Evolutionary conservation across 2,797 vertebrate genomes (phyloP), one percentile per base, ranked within the genome.

Genomic region (Clarias pachynema): DNA sequence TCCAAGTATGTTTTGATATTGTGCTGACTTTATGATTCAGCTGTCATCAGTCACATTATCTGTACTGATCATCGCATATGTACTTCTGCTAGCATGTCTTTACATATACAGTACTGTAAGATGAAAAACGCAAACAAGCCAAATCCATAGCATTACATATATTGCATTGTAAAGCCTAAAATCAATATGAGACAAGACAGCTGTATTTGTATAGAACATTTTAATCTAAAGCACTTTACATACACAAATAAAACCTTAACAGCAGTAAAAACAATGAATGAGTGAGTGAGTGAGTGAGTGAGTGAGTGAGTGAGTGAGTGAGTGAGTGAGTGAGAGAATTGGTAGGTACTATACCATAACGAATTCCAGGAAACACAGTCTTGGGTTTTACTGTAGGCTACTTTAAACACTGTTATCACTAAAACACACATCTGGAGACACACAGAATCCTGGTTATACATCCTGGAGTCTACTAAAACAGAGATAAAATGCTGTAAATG

Each of bases 391-490:
- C 26, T 40, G 34, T 31, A 49, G 44, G 44, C 44, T 49, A 10
- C 24, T 24, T 6, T 31, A 85, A 80, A 72, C 16, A 85, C 26
- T 34, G 5, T 63, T 82, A 44, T 78, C 80, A 75, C 20, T 20
- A 56, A 59, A 81, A 70, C 65, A 56, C 37, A 63, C 26, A 44
- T 0, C 31, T 44, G 5, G 59, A 22, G 18, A 74, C 8, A 40
- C 14, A 62, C 15, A 77, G 18, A 29, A 34, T 59, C 75, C 62
- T 84, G 12, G 18, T 53, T 37, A 15, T 75, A 53, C 56, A 66
- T 83, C 69, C 62, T 72, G 74, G 31, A 73, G 40, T 72, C 74
- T 56, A 7, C 24, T 77, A 57, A 81, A 83, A 86, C 26, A 81
- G 78, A 68, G 63, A 0, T 81, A 34, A 53, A 31, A 37, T 59